phyloP scores from a whole-genome alignment of 2,888 invertebrate species.

The Tetramorium bicarinatum region DNA sequence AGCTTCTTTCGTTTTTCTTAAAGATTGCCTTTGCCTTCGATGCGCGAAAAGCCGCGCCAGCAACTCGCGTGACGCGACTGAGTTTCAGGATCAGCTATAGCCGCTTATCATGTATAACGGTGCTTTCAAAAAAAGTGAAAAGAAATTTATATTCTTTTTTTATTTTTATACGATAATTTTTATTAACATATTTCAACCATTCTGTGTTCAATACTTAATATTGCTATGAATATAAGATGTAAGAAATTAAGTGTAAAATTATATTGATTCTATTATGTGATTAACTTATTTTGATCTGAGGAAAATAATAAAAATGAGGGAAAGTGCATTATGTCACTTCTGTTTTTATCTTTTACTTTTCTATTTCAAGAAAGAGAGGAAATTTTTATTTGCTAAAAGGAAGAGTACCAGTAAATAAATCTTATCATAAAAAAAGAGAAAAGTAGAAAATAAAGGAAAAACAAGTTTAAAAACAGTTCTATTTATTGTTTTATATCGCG shows the following conservation, averaged over 20 bases:
- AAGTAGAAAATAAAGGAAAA: not conserved
- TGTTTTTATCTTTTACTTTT: not conserved
- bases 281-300: not conserved
- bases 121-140: not conserved
- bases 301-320: not conserved
- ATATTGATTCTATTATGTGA: not conserved
- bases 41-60: constrained; percentile 11
- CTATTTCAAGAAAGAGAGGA: not conserved
- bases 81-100: constrained; percentile 6
- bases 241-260: not conserved
- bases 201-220: not conserved
- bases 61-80: constrained; percentile 3
- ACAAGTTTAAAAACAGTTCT: constrained; percentile 7
- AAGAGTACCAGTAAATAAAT: not conserved
- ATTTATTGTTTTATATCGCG: constrained; percentile 64
- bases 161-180: not conserved
- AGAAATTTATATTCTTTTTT: not conserved
- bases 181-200: not conserved
- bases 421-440: not conserved
- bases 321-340: not conserved
- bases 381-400: not conserved
- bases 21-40: not conserved
- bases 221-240: not conserved
- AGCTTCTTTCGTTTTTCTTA: constrained; percentile 8
- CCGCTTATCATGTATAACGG: not conserved